phyloP scores from a whole-genome alignment of 2,113 vertebrate genomes.

The Siphamia tubifer region DNA sequence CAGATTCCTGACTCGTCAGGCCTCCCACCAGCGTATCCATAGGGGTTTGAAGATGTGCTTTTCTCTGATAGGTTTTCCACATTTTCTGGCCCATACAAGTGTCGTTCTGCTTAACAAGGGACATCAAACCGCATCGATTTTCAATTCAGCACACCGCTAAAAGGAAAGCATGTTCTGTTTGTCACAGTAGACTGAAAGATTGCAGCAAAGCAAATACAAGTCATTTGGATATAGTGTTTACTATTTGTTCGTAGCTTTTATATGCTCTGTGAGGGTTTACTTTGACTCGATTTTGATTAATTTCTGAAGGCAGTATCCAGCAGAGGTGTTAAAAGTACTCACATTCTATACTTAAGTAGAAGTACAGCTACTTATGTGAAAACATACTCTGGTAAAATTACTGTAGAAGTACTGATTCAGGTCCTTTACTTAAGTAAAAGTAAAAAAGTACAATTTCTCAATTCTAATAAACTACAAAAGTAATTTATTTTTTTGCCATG shows the following conservation, averaged over 20 bases:
- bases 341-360: too few species aligned
- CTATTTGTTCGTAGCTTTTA: not conserved
- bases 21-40: not conserved
- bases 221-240: not conserved
- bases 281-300: too few species aligned
- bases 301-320: too few species aligned
- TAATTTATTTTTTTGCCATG: too few species aligned
- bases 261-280: not conserved
- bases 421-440: too few species aligned
- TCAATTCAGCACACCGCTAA: slow-evolving; percentile 14
- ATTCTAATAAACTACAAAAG: too few species aligned
- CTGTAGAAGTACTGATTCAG: too few species aligned
- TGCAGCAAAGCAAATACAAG: not conserved
- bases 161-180: slow-evolving; percentile 4
- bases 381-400: too few species aligned
- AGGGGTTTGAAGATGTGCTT: not conserved
- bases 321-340: too few species aligned
- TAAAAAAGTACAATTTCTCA: too few species aligned
- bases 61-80: not conserved
- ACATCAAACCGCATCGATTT: not conserved
- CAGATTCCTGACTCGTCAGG: not conserved
- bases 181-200: slow-evolving; percentile 13
- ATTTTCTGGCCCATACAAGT: not conserved
- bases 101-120: not conserved
- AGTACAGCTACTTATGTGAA: too few species aligned